A percentile compares a stretch with the other conserved stretches of the same genome.
Conservation (phyloP, 1,140 invertebrate genomes). For the Thalassaphorura encarpata region DNA sequence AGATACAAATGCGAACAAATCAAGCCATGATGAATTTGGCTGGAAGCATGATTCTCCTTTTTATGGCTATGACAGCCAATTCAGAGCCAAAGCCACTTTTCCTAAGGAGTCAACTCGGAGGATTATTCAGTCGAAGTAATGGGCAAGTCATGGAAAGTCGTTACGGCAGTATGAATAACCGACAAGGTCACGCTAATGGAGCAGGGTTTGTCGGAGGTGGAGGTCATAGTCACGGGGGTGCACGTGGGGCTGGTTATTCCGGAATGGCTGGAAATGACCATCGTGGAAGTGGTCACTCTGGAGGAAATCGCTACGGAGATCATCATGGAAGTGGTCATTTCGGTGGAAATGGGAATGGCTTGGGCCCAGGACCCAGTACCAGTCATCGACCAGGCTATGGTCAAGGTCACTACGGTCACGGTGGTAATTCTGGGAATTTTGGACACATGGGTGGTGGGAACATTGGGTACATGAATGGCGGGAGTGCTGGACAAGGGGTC, state of each 20-base stretch:
- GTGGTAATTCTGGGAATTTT: no score
- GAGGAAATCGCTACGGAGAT: background rate
- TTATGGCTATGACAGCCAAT: no score
- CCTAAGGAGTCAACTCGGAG: no score
- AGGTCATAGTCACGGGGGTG: background rate
- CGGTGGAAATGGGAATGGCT: background rate
- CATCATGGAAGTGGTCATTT: no score
- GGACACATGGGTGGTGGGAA: background rate
- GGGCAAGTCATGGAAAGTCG: background rate
- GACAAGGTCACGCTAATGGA: background rate
- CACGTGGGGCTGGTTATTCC: background rate
- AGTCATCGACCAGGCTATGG: background rate
- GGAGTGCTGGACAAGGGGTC: slow-evolving; percentile 1
- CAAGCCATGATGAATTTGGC: no score
- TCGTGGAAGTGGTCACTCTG: background rate
- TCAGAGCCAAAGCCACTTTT: no score
- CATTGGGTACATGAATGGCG: background rate
- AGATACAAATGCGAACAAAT: no score
- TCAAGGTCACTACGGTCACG: slow-evolving; percentile 1
- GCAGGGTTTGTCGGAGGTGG: background rate
- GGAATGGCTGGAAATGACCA: background rate
- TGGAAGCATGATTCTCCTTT: no score
- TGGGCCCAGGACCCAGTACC: no score
- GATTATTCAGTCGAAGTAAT: no score
- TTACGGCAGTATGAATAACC: no score